Percentiles rank a stretch among this genome's conserved stretches.
Evolutionary conservation across 2,797 vertebrate species (phyloP).

Genomic region (Loriculus beryllinus): DNA sequence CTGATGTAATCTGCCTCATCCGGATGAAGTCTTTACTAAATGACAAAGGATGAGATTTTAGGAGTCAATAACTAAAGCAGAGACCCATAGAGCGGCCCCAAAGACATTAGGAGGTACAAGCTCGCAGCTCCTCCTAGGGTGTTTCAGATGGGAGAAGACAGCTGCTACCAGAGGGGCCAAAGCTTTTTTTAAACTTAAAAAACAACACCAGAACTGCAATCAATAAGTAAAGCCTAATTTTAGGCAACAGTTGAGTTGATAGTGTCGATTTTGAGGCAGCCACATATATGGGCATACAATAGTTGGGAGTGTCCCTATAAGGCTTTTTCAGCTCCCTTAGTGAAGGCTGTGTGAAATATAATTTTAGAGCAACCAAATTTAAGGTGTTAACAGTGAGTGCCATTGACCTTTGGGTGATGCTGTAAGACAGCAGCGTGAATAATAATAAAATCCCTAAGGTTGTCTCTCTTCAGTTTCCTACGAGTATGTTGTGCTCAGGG

Average conservation of each 20-base stretch:
- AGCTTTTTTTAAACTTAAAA: constrained; percentile 3
- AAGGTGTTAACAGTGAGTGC: constrained; percentile 53
- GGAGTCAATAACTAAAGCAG: not conserved
- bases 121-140: not conserved
- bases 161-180: not conserved
- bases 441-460: constrained; percentile 58
- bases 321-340: constrained; percentile 16
- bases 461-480: constrained; percentile 19
- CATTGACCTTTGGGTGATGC: constrained; percentile 53
- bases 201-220: not conserved
- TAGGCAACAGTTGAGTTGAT: not conserved
- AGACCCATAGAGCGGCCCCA: not conserved
- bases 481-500: constrained; percentile 26
- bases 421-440: constrained; percentile 18
- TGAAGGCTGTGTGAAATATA: constrained; percentile 30
- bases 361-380: constrained; percentile 55
- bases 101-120: not conserved
- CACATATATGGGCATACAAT: constrained; percentile 24
- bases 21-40: not conserved
- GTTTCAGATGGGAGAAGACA: not conserved
- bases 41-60: not conserved
- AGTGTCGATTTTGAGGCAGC: not conserved
- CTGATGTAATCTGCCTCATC: not conserved
- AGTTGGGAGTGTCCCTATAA: constrained; percentile 37
- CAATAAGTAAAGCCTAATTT: constrained; percentile 13